A percentile compares a stretch with the other conserved stretches of the same genome.
phyloP scores from a whole-genome alignment of 2,113 vertebrate genomes.

The Coregonus clupeaformis region DNA sequence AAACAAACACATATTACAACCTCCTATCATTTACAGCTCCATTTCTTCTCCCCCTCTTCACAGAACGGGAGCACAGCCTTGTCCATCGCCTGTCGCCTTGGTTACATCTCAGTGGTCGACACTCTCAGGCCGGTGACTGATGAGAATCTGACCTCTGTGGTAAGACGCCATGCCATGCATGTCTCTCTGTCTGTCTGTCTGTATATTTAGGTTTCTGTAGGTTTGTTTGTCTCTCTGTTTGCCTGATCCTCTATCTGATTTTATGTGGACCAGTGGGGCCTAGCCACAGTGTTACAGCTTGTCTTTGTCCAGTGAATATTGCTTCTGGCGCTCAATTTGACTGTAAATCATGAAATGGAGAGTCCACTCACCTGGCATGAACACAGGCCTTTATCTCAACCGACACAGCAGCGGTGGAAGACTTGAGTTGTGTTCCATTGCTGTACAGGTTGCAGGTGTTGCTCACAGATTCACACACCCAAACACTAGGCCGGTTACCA shows the following conservation, averaged over 20 bases:
- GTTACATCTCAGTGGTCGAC: constrained; percentile 98
- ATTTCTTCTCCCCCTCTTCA: constrained; percentile 61
- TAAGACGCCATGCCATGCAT: constrained; percentile 86
- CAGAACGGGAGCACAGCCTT: constrained; percentile 96
- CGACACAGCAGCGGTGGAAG: no score
- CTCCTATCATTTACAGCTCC: constrained; percentile 39
- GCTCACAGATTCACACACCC: no score
- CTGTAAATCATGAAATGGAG: background rate
- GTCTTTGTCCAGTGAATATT: background rate
- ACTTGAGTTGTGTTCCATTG: no score
- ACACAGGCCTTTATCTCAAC: no score
- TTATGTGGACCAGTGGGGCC: background rate
- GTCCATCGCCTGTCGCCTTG: constrained; percentile 87
- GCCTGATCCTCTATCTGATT: no score
- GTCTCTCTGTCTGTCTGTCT: background rate
- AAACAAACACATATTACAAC: constrained; percentile 6
- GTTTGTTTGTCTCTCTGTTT: background rate
- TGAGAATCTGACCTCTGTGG: constrained; percentile 85
- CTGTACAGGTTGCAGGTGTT: no score
- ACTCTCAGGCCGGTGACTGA: constrained; percentile 91
- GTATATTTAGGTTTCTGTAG: background rate
- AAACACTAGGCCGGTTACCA: background rate
- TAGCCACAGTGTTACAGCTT: no score
- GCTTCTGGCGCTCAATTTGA: no score
- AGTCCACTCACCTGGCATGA: no score